Base-by-base conservation (phyloP, 2,113 vertebrate species). In the Typhlomys cinereus region DNA sequence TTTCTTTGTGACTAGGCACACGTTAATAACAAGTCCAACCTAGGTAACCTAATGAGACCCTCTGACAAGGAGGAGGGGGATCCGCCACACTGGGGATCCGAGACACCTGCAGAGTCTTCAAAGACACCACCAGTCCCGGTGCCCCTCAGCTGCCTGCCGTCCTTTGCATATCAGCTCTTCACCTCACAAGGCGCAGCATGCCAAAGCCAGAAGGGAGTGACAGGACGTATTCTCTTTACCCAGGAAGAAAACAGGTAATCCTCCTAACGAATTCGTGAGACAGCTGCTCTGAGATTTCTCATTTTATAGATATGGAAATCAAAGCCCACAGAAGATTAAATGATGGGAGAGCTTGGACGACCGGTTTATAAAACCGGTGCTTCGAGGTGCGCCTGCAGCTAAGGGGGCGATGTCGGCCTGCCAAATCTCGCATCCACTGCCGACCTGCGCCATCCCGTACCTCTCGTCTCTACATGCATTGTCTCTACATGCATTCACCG, bases 171-270 rank as follows among this genome's bases (percentile, higher is more conserved):
- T 29, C 18, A 8, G 15, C 39, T 13, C n/a, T 27, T 6, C 17
- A 20, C n/a, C 66, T 90, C 76, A 12, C 0, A 15, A 5, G n/a
- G 34, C 8, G 20, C 59, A 74, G 31, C 4, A 31, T 78, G 48
- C 34, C 5, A 91, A 89, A 62, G 7, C 59, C 89, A 61, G 48
- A 31, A 82, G 23, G 27, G 20, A 36, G n/a, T 46, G 88, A 82
- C 59, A 46, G 64, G 5, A 4, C 23, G 29, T 54, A 79, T 54
- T 59, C 23, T 85, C 85, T 85, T 74, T 34, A 70, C 23, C 27
- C 76, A 71, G 44, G 17, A 90, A 79, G 59, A 93, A 92, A 90
- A 69, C 70, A 71, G 71, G 57, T n/a, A 31, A 79, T 62, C 66
- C 39, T 83, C 64, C 9, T 83, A 92, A 83, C 14, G 54, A 93